phyloP scores from a whole-genome alignment of 2,797 vertebrate genomes.

The Hypotaenidia okinawae region DNA sequence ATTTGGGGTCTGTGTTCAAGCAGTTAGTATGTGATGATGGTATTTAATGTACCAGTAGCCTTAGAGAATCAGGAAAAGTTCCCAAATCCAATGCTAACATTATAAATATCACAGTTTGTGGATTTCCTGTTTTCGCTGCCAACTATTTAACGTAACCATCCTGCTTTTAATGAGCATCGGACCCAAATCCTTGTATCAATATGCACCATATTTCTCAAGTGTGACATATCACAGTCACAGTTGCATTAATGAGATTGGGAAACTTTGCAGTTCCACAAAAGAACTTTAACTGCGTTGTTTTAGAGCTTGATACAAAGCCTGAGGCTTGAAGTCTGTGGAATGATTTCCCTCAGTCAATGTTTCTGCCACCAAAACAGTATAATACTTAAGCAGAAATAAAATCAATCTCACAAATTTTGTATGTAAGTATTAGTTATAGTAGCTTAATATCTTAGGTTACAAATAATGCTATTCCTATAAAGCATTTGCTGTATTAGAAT shows the following conservation, averaged over 20 bases:
- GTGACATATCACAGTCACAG: background rate
- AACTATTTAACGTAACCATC: background rate
- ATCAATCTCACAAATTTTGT: background rate
- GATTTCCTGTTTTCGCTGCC: background rate
- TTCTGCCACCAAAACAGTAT: background rate
- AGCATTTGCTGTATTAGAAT: background rate
- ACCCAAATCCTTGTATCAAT: slow-evolving; percentile 15
- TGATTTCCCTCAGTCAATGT: background rate
- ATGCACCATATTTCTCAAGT: slow-evolving; percentile 4
- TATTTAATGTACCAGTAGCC: background rate
- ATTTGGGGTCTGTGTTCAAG: background rate
- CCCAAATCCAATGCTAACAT: background rate
- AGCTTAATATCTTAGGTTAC: background rate
- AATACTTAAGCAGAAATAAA: background rate
- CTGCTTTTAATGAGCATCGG: slow-evolving; percentile 6
- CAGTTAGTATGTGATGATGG: background rate
- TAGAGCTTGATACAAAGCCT: background rate
- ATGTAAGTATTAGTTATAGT: background rate
- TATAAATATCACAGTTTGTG: background rate
- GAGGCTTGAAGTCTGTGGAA: background rate
- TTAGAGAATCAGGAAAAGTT: background rate
- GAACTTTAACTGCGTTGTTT: background rate
- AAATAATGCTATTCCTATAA: background rate
- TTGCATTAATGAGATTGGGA: background rate
- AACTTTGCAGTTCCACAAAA: background rate